A percentile compares a stretch with the other conserved stretches of the same genome.
Evolutionary conservation across 2,888 invertebrate species (phyloP).

Genomic region (Chrysolina oricalcia): DNA sequence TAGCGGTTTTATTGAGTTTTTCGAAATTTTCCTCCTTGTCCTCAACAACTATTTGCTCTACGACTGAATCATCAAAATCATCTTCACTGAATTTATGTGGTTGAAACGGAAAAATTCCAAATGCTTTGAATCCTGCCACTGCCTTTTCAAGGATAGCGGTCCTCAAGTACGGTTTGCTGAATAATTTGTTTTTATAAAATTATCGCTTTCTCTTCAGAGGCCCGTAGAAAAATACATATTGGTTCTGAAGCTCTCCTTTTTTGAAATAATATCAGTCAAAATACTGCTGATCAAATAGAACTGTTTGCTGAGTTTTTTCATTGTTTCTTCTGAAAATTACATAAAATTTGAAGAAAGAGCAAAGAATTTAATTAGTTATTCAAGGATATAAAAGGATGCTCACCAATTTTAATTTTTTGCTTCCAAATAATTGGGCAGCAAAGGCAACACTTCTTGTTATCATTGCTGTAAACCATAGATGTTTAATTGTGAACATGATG

Average conservation of each 20-base stretch:
- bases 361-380: not conserved
- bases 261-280: constrained; percentile 28
- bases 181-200: too few relatives aligned
- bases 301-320: constrained; percentile 31
- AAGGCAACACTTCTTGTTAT: constrained; percentile 1
- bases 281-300: constrained; percentile 19
- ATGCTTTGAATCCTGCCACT: too few relatives aligned
- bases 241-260: constrained; percentile 22
- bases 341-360: constrained; percentile 8
- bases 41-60: too few relatives aligned
- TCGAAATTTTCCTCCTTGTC: too few relatives aligned
- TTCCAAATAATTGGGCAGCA: constrained; percentile 29
- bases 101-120: too few relatives aligned
- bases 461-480: constrained; percentile 16
- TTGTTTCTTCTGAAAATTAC: constrained; percentile 29
- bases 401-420: constrained; percentile 30
- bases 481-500: not conserved
- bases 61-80: too few relatives aligned
- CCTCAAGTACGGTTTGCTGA: too few relatives aligned
- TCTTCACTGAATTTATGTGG: too few relatives aligned
- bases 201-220: too few relatives aligned
- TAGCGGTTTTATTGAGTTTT: too few relatives aligned
- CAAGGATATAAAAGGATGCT: constrained; percentile 12
- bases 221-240: too few relatives aligned
- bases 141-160: too few relatives aligned